phyloP scores from a whole-genome alignment of 1,140 invertebrate genomes.

The Araneus ventricosus region DNA sequence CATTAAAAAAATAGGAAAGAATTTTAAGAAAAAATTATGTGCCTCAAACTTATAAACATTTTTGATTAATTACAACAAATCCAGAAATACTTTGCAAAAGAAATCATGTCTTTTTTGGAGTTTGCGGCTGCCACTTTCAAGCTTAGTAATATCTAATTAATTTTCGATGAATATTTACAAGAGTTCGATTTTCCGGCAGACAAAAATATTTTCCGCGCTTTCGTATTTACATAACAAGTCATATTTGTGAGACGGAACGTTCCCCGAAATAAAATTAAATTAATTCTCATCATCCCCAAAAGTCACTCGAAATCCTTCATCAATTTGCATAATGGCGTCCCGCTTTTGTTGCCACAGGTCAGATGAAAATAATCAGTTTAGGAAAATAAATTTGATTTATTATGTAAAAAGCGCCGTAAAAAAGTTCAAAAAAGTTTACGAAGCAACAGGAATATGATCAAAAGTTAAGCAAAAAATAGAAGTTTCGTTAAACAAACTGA shows the following conservation, averaged over 20 bases:
- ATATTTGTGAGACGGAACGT: not conserved
- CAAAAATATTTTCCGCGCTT: not conserved
- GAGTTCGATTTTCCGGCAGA: not conserved
- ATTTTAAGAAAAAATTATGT: too few species aligned
- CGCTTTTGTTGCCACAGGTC: not conserved
- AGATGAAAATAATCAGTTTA: not conserved
- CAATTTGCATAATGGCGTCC: not conserved
- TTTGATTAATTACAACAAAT: too few species aligned
- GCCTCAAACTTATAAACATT: too few species aligned
- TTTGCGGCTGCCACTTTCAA: too few species aligned
- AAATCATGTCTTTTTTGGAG: too few species aligned
- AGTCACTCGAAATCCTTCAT: not conserved
- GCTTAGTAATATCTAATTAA: not conserved
- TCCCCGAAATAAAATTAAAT: not conserved
- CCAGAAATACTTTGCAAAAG: too few species aligned
- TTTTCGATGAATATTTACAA: not conserved
- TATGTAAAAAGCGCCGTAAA: not conserved
- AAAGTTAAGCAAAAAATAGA: too few species aligned
- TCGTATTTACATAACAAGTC: not conserved
- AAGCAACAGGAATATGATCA: not conserved
- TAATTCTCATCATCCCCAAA: not conserved
- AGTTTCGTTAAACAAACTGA: too few species aligned
- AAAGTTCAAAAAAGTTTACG: not conserved
- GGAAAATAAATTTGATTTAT: constrained; percentile 6
- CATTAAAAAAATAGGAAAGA: too few species aligned